These are phyloP conservation scores for Schizopygopsis malacanthus DNA, from an alignment of 2,797 vertebrate genomes.

Conservation along the genomic window DNA sequence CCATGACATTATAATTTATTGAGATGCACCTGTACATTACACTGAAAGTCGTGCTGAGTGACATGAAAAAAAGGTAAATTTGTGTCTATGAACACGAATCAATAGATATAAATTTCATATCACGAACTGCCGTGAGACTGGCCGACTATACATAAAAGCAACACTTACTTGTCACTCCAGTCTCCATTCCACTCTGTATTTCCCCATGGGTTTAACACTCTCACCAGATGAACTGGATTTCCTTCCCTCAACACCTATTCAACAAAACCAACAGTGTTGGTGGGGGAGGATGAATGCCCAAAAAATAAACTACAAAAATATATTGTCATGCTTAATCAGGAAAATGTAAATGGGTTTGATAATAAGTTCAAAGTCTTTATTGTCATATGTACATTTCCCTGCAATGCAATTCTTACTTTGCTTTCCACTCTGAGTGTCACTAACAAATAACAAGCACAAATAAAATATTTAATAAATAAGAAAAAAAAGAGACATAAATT, in stretches of 20 bases:
- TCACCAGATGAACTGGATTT: conserved; percentile 75
- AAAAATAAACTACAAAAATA: neutral
- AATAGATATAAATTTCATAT: no score
- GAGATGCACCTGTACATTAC: no score
- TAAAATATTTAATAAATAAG: no score
- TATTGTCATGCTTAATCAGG: neutral
- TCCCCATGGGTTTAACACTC: conserved; percentile 87
- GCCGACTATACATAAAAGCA: neutral
- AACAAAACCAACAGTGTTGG: neutral
- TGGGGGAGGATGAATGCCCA: neutral
- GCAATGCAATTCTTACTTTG: neutral
- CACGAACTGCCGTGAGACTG: no score
- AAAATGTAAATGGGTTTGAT: neutral
- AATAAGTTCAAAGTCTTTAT: neutral
- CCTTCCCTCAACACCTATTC: conserved; percentile 75
- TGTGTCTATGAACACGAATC: no score
- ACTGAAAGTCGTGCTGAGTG: no score
- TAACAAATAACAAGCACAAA: no score
- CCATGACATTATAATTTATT: no score
- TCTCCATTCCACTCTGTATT: conserved; percentile 83
- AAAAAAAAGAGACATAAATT: no score
- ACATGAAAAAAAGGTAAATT: no score
- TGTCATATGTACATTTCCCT: neutral
- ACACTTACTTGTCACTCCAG: conserved; percentile 85
- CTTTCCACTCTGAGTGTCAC: no score